Evolutionary conservation across 2,888 invertebrate species (phyloP), one percentile per base, ranked within the genome.

Genomic region (Acanthosepion pharaonis): DNA sequence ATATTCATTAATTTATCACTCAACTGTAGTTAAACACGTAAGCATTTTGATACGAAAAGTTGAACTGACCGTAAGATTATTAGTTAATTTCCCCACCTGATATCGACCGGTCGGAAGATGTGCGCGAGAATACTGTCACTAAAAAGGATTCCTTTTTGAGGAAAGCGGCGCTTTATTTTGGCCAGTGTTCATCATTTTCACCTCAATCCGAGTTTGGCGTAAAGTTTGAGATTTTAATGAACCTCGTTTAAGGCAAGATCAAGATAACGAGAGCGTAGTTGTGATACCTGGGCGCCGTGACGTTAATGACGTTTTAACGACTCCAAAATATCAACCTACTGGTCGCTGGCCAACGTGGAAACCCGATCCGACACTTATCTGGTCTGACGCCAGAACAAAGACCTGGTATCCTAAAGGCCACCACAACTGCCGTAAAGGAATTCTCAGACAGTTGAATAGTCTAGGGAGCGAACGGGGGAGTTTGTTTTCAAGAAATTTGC

Each of bases 161-260:
- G 23, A 4, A 23, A 20, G 6, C 23, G 59, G 59, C 23, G 59
- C 59, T 33, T 11, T 78, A 78, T 11, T 78, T 15, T n/a, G n/a
- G 78, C 78, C 18, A 15, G 78, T n/a, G n/a, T 78, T 78, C 18
- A 78, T 78, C 78, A 9, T 78, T n/a, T 78, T 78, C n/a, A 78
- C 15, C 78, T n/a, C 9, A 78, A 78, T 78, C 78, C 78, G n/a
- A 78, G n/a, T 78, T 78, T 15, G n/a, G n/a, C 78, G n/a, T n/a
- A 78, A 78, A 78, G 78, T 78, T 78, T 78, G 78, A 78, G 78
- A 78, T 78, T 78, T 78, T 78, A 78, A 78, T 78, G 78, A 78
- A 33, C n/a, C 78, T 78, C 78, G 78, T 78, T 78, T 78, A 78
- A 11, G 33, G 78, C 11, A 0, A 78, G 78, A 78, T 78, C n/a